These are phyloP conservation scores for Pocillopora verrucosa DNA, from an alignment of 64 coral and sea anemone species.

Conservation along the genomic window DNA sequence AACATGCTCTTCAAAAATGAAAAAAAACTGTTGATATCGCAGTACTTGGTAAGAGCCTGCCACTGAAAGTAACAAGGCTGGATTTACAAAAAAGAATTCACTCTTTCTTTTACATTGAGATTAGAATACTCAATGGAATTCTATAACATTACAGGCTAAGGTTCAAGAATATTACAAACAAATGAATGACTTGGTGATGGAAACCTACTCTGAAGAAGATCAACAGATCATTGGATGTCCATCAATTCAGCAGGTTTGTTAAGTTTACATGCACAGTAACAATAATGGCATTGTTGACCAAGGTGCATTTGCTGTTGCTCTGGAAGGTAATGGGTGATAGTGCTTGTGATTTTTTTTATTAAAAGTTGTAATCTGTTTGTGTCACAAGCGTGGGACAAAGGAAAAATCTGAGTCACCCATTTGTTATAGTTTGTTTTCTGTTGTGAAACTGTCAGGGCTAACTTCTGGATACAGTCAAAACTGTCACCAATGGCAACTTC, in stretches of 20 bases:
- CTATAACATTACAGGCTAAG: constrained; percentile 66
- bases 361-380: no score
- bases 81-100: background rate
- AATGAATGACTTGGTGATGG: constrained; percentile 89
- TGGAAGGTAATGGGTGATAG: no score
- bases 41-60: no score
- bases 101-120: background rate
- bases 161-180: constrained; percentile 97
- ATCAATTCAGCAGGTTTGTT: constrained; percentile 82
- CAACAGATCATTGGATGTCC: constrained; percentile 96
- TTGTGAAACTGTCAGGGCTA: no score
- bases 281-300: background rate
- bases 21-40: no score
- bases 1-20: no score
- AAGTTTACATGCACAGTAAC: background rate
- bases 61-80: background rate
- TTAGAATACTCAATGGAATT: background rate
- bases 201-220: constrained; percentile 85
- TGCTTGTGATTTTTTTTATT: background rate
- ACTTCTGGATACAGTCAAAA: no score
- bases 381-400: background rate
- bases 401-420: background rate
- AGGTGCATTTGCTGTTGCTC: no score
- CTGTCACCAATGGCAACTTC: no score
- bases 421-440: no score